phyloP scores from a whole-genome alignment of 2,888 invertebrate species.

The Synergus umbraculus region DNA sequence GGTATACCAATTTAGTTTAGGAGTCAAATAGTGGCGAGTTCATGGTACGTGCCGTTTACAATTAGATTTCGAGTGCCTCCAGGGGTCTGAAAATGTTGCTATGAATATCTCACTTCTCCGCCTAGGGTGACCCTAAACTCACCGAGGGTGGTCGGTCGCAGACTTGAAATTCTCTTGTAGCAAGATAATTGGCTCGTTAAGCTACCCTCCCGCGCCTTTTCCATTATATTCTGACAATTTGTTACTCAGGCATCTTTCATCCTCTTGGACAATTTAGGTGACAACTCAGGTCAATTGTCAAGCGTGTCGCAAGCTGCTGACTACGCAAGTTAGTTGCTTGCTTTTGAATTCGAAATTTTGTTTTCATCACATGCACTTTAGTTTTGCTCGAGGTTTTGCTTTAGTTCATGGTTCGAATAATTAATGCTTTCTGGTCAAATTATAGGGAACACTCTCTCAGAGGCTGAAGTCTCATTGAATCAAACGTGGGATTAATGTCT shows the following conservation, averaged over 20 bases:
- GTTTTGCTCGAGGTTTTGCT: neutral
- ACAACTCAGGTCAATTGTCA: slow-evolving; percentile 34
- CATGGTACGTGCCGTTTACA: slow-evolving; percentile 16
- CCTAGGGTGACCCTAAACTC: slow-evolving; percentile 27
- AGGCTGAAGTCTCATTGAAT: neutral
- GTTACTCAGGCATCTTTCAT: slow-evolving; percentile 2
- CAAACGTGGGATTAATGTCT: neutral
- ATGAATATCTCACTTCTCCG: slow-evolving; percentile 30
- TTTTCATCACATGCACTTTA: neutral
- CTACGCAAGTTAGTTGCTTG: slow-evolving; percentile 3
- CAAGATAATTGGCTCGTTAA: slow-evolving; percentile 7
- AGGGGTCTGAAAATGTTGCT: slow-evolving; percentile 39
- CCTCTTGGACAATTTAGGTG: slow-evolving; percentile 3
- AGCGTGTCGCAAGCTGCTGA: slow-evolving; percentile 1
- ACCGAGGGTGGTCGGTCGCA: slow-evolving; percentile 1
- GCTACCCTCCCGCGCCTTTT: neutral
- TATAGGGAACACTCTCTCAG: neutral
- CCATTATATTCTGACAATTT: slow-evolving; percentile 1
- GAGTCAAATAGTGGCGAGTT: slow-evolving; percentile 1
- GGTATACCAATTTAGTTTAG: neutral
- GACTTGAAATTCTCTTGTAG: slow-evolving; percentile 14
- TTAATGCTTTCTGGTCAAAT: slow-evolving; percentile 15
- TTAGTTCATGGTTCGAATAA: neutral
- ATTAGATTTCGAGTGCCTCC: slow-evolving; percentile 26
- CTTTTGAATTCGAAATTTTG: neutral